Evolutionary conservation across 2,113 vertebrate species (phyloP), one percentile per base, ranked within the genome.

Genomic region (Mustela lutreola): DNA sequence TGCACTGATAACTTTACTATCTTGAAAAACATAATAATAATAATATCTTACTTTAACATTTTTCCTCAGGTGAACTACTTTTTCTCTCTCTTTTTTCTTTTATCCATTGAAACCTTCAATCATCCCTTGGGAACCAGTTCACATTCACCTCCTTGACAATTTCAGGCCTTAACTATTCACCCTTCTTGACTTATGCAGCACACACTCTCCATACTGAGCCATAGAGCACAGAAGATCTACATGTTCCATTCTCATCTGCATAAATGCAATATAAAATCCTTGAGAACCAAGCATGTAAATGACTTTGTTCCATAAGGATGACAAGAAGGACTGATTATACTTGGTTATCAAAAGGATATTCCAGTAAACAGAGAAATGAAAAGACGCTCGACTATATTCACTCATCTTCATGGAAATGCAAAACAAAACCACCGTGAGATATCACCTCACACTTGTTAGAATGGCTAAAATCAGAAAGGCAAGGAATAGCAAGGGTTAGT

Each of bases 211-310:
- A 42, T 19, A 12, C 7, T 2, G 19, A 81, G 10, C 7, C 42
- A 78, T 42, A 78, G 75, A 78, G 75, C 14, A 48, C 75, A 87
- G 56, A 53, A 75, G 12, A 75, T 58, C 18, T 28, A 19, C 48
- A 0, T 91, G 31, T 83, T 12, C 92, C 33, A 65, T 50, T 96
- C 16, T 53, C 15, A 45, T 15, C 22, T 19, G 5, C 33, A 79
- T 42, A 73, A 76, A 26, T n/a, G 79, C 9, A 84, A 39, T 45
- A 6, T 11, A 65, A 50, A 93, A 58, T 65, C 4, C 56, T 70
- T 53, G n/a, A 78, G 21, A 90, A 93, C 5, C 10, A 71, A 83
- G 28, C 15, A 89, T 93, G 36, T 73, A 94, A 95, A 93, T 48
- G 8, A 33, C 33, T 91, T 91, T 11, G 21, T 83, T 95, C 2